These are phyloP conservation scores for Gymnoscopelus braueri DNA, from an alignment of 2,797 vertebrate genomes.

Conservation along the genomic window DNA sequence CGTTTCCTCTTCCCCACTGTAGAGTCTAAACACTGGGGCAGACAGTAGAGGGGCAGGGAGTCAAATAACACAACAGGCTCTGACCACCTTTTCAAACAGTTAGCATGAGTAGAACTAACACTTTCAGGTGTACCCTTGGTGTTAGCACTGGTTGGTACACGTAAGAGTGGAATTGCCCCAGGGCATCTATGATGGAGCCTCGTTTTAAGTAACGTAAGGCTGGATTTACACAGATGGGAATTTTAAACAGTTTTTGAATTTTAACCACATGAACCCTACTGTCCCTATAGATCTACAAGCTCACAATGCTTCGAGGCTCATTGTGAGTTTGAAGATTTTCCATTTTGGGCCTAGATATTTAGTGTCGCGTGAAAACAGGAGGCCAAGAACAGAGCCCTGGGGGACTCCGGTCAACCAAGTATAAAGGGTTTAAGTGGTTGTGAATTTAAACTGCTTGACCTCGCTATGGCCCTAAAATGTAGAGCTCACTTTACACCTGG, in stretches of 20 bases:
- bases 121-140: slow-evolving; percentile 58
- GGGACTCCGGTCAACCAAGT: too few species aligned
- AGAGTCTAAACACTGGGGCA: slow-evolving; percentile 99
- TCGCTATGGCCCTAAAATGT: too few species aligned
- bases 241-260: neutral
- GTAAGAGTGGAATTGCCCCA: slow-evolving; percentile 29
- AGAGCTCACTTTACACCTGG: too few species aligned
- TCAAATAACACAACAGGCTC: slow-evolving; percentile 86
- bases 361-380: too few species aligned
- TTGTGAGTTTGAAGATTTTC: too few species aligned
- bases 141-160: slow-evolving; percentile 45
- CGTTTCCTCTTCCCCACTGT: slow-evolving; percentile 99
- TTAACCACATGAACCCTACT: too few species aligned
- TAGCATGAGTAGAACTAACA: slow-evolving; percentile 74
- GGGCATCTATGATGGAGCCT: slow-evolving; percentile 22
- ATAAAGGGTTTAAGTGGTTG: too few species aligned
- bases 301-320: too few species aligned
- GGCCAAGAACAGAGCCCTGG: too few species aligned
- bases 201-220: slow-evolving; percentile 24
- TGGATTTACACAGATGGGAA: slow-evolving; percentile 26
- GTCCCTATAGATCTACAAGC: too few species aligned
- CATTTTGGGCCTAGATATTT: too few species aligned
- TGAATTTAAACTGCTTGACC: too few species aligned
- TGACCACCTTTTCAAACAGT: slow-evolving; percentile 74
- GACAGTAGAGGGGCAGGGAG: slow-evolving; percentile 99